Evolutionary conservation across 2,113 vertebrate genomes (phyloP), one percentile per base, ranked within the genome.

Genomic region (Ochotona princeps): DNA sequence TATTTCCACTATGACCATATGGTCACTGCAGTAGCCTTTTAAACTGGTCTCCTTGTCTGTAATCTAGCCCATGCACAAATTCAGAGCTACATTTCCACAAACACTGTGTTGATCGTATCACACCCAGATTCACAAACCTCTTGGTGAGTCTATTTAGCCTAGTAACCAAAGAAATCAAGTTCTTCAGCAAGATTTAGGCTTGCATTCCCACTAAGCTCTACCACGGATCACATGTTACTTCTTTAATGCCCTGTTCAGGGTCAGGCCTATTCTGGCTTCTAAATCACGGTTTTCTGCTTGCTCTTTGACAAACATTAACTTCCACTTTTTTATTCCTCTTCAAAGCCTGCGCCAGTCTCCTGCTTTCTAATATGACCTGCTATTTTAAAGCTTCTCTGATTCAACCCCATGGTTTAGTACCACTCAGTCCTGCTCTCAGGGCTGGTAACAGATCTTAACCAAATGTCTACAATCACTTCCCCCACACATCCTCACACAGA

Each of bases 31-130:
- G 18, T 20, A 57, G 54, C 54, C 54, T 57, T 1, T 57, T 57
- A 17, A 57, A 57, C 54, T 57, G 54, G 5, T 57, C 69, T 76
- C 54, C 66, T 30, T 12, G 6, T 5, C 13, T 65, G 8, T 35
- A 17, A 28, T 57, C 17, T 61, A 17, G 8, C 17, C 13, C 75
- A 2, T 11, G 49, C 3, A 26, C 15, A 49, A 8, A 5, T 20
- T 61, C n/a, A 91, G n/a, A 47, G 38, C 66, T 79, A 70, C 15
- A 74, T 47, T 83, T 70, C 67, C 21, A 78, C 38, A 79, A 92
- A 47, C 13, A 20, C 51, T 30, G 51, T 11, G 32, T 30, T 51
- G 25, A 51, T 88, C 6, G 15, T 49, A 23, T 61, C 57, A 82
- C 0, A 30, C 2, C 6, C 72, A 70, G 54, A 26, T 28, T 78